Evolutionary conservation across 2,888 invertebrate species (phyloP).

Genomic region (Dryadula phaetusa): DNA sequence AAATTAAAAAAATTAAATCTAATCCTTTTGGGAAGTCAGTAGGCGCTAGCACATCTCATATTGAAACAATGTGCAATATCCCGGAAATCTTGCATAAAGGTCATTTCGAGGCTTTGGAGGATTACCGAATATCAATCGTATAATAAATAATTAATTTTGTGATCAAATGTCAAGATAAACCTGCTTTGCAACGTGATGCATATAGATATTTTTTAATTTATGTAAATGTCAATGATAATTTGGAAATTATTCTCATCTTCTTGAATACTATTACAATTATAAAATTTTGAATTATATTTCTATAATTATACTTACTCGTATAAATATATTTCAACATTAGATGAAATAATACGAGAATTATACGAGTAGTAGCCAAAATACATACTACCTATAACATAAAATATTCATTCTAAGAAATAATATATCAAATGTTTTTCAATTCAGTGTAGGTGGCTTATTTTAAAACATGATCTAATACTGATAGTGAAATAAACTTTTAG

Average conservation of each 20-base stretch:
- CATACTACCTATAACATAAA: not conserved
- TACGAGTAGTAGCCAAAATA: not conserved
- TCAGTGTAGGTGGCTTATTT: constrained; percentile 32
- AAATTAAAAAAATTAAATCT: not conserved
- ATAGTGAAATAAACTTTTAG: not conserved
- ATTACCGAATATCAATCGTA: constrained; percentile 30
- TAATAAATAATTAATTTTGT: constrained; percentile 8
- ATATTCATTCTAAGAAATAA: not conserved
- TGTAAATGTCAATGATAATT: not conserved
- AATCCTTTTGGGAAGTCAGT: constrained; percentile 51
- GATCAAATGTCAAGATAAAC: not conserved
- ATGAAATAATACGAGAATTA: too few relatives aligned
- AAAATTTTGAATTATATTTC: not conserved
- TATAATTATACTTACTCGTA: too few relatives aligned
- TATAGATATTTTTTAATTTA: not conserved
- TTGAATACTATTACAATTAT: not conserved
- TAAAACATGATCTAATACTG: constrained; percentile 35
- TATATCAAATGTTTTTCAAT: not conserved
- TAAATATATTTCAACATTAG: too few relatives aligned
- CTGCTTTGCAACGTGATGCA: not conserved
- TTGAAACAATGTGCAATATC: constrained; percentile 66
- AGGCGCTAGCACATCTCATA: constrained; percentile 48
- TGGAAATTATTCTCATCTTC: not conserved
- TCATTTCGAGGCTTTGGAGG: constrained; percentile 59
- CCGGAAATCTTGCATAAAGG: constrained; percentile 81